Conservation (phyloP, 2,797 vertebrate genomes). For the Periparus ater region DNA sequence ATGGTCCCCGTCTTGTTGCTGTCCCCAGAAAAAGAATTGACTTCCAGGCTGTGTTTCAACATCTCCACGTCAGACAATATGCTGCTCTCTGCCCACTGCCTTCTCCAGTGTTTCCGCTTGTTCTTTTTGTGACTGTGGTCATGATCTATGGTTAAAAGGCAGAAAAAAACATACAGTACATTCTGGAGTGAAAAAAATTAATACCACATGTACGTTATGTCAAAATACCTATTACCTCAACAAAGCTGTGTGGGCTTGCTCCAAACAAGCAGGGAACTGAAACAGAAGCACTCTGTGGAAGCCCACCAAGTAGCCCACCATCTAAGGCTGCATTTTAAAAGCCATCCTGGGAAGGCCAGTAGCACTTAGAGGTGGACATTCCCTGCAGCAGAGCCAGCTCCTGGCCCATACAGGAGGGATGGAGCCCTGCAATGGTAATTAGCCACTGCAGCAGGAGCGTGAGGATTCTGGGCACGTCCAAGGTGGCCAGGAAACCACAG, state of each 20-base stretch:
- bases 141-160: constrained; percentile 77
- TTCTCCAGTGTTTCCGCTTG: constrained; percentile 74
- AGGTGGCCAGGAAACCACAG: constrained; percentile 62
- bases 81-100: constrained; percentile 60
- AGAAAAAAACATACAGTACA: background rate
- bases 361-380: background rate
- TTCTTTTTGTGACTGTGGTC: constrained; percentile 80
- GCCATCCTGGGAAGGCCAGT: background rate
- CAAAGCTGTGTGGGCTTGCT: background rate
- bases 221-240: background rate
- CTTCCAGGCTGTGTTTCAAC: constrained; percentile 76
- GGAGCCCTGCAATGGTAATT: constrained; percentile 26
- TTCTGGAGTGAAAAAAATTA: background rate
- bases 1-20: constrained; percentile 73
- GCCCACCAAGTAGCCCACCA: background rate
- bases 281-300: background rate
- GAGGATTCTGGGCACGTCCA: constrained; percentile 63
- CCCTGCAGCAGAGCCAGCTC: background rate
- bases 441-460: background rate
- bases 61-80: constrained; percentile 80
- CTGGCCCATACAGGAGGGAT: background rate
- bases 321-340: background rate
- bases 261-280: background rate
- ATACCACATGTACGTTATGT: background rate
- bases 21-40: constrained; percentile 68